phyloP scores from a whole-genome alignment of 2,113 vertebrate genomes.

The Calypte anna region DNA sequence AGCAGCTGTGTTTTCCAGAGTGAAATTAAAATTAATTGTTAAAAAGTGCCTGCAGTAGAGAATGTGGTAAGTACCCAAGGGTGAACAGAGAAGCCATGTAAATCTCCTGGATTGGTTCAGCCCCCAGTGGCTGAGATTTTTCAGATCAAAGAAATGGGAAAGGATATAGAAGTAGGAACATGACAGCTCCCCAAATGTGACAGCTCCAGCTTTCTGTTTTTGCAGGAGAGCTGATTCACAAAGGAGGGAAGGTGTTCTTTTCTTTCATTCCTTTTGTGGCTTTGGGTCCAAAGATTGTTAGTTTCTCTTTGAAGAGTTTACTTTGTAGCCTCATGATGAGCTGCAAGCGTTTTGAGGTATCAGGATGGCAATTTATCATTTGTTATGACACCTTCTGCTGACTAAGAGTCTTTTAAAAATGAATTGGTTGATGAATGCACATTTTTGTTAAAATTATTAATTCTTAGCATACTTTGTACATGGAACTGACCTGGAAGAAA shows the following conservation, averaged over 20 bases:
- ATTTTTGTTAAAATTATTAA: constrained; percentile 17
- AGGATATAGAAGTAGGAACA: neutral
- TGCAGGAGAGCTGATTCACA: constrained; percentile 3
- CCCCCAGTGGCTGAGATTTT: neutral
- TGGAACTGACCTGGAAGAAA: constrained; percentile 18
- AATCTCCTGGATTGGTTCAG: constrained; percentile 16
- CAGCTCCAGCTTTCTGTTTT: neutral
- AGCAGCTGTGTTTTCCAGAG: neutral
- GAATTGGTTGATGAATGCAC: constrained; percentile 19
- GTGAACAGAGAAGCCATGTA: neutral
- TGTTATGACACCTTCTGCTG: constrained; percentile 40
- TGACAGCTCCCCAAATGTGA: neutral
- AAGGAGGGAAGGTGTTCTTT: constrained; percentile 5
- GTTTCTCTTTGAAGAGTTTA: constrained; percentile 51
- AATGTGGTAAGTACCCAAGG: neutral
- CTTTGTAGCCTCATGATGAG: constrained; percentile 19
- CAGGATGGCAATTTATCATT: constrained; percentile 31
- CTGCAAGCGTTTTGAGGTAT: constrained; percentile 49
- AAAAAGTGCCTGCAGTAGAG: neutral
- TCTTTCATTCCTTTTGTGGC: neutral
- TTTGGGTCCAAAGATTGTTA: constrained; percentile 38
- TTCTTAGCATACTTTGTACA: neutral
- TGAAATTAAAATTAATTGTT: neutral
- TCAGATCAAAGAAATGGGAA: constrained; percentile 31
- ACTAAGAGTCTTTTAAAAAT: constrained; percentile 15